Percentiles rank a stretch among this genome's conserved stretches.
These are phyloP conservation scores for Manis crassicaudata DNA, from an alignment of 2,797 vertebrate genomes.

Conservation along the genomic window DNA sequence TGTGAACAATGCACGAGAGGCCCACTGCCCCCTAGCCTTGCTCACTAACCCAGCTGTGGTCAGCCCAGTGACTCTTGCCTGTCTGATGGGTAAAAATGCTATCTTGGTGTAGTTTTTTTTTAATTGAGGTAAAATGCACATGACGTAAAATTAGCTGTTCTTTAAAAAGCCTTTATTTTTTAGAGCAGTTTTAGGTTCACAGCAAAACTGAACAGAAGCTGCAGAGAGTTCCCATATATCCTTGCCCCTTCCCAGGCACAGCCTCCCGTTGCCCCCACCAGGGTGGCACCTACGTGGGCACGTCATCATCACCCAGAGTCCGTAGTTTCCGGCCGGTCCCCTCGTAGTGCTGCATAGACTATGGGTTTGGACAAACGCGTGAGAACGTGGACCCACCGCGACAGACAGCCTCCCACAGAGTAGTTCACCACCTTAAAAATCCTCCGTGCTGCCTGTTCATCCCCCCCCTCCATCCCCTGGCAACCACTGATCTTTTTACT, in stretches of 20 bases:
- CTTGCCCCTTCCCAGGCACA: accelerated
- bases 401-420: neutral
- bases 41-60: accelerated
- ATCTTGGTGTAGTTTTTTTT: neutral
- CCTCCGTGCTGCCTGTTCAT: neutral
- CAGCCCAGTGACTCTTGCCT: accelerated
- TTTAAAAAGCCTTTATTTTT: neutral
- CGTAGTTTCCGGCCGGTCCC: neutral
- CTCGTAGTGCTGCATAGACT: neutral
- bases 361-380: neutral
- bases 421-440: too few species aligned
- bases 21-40: neutral
- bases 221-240: neutral
- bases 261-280: neutral
- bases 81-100: neutral
- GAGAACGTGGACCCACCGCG: neutral
- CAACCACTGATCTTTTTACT: neutral
- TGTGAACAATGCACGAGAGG: accelerated
- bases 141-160: neutral
- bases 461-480: neutral
- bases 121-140: neutral
- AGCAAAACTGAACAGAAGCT: neutral
- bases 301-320: neutral
- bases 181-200: neutral
- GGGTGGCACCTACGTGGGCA: accelerated